Base-by-base conservation (phyloP, 2,797 vertebrate genomes). In the Salmo trutta region DNA sequence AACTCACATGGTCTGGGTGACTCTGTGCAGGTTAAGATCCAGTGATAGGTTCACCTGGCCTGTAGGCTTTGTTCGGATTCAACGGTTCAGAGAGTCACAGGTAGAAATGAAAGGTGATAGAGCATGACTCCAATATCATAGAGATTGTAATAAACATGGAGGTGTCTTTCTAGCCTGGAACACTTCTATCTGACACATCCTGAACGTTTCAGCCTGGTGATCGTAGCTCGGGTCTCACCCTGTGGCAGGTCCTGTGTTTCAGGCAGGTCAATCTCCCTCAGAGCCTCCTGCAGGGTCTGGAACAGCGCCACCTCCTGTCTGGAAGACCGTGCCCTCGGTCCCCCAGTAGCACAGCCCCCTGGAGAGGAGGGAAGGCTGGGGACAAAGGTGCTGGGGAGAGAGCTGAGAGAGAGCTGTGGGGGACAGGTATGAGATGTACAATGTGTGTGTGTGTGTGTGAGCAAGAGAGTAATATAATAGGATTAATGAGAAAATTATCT, bases 241-340 rank as follows among this genome's bases (percentile, higher is more conserved):
- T 68, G 41, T 5, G 36, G 54, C 68, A 90, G 90, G 68, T 94
- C 93, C 79, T 86, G 78, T 1, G 95, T 95, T 82, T 80, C 89
- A 0, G 94, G 94, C 24, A 95, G 88, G 70, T 94, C 93, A 6
- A 93, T 92, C 81, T 93, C 93, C 83, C 88, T 81, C 80, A 95
- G 87, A 67, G 91, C 90, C 3, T 88, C 88, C 85, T 95, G 94
- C 54, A 95, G 89, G 77, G 86, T 83, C 78, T 86, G 85, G 14
- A 93, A 71, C 56, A 83, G 79, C 3, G 14, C 29, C 76, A n/a
- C n/a, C 36, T 81, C 74, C 24, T 14, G 15, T 53, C 10, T 56
- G 59, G 21, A 29, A 14, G 15, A 52, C 10, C 2, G 27, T 19
- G 33, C 15, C 47, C 36, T 65, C 10, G 36, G 47, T 52, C 70